Conservation (phyloP, 2,797 vertebrate species). For the Argya squamiceps region DNA sequence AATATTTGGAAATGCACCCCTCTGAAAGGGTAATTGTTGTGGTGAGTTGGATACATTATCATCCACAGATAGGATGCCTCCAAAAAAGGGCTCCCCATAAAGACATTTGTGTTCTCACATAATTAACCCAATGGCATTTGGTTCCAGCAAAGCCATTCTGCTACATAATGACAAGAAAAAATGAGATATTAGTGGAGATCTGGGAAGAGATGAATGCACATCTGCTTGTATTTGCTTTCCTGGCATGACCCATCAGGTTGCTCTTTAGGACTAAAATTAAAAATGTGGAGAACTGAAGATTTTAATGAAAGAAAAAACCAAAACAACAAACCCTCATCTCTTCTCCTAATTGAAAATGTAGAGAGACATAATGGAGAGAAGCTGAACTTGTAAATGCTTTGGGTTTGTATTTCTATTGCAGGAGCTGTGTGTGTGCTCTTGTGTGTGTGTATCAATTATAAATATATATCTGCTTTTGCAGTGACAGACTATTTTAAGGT, state of each 20-base stretch:
- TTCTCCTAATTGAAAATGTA: slow-evolving; percentile 4
- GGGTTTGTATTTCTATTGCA: not conserved
- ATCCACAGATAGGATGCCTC: not conserved
- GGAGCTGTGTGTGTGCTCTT: not conserved
- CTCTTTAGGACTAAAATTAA: slow-evolving; percentile 14
- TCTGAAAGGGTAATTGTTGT: not conserved
- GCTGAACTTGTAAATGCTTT: slow-evolving; percentile 6
- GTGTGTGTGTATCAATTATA: not conserved
- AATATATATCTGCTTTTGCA: slow-evolving; percentile 9
- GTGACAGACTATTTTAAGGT: slow-evolving; percentile 43
- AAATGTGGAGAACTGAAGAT: not conserved
- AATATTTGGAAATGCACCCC: not conserved
- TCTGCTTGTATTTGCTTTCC: slow-evolving; percentile 36
- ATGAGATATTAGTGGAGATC: not conserved
- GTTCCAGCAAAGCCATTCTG: slow-evolving; percentile 14
- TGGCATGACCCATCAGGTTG: not conserved
- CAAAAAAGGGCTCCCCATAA: not conserved
- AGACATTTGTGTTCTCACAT: not conserved
- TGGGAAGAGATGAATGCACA: not conserved
- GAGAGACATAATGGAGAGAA: not conserved
- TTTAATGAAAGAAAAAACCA: not conserved
- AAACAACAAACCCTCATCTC: not conserved
- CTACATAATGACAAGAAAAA: slow-evolving; percentile 28
- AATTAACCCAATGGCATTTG: slow-evolving; percentile 41
- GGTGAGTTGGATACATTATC: not conserved